phyloP scores from a whole-genome alignment of 2,797 vertebrate genomes.

The Botia kubotai region DNA sequence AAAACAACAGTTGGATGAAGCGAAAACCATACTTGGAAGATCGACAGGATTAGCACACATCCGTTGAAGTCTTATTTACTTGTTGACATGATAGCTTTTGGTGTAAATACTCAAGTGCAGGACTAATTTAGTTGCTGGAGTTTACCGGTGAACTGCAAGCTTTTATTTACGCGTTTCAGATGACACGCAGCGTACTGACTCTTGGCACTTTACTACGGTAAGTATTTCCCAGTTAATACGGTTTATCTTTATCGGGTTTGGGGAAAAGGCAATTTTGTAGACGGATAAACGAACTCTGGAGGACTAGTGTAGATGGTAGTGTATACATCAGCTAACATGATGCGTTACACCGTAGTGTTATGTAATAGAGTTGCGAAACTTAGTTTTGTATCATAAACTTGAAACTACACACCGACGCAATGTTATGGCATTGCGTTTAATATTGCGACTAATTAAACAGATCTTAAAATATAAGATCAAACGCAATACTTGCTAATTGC shows the following conservation, averaged over 20 bases:
- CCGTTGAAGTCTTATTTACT: not conserved
- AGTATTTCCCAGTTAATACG: conserved; percentile 10
- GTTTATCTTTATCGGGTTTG: not conserved
- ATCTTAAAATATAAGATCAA: not conserved
- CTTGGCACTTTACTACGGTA: conserved; percentile 52
- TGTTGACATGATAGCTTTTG: conserved; percentile 18
- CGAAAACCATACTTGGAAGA: not conserved
- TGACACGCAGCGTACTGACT: conserved; percentile 49
- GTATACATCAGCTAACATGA: conserved; percentile 12
- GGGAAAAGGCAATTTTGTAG: not conserved
- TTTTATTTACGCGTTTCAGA: conserved; percentile 43
- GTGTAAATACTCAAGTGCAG: conserved; percentile 14
- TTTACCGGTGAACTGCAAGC: conserved; percentile 30
- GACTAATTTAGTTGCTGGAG: conserved; percentile 1
- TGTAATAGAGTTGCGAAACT: conserved; percentile 78
- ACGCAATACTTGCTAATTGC: no score
- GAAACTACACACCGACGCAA: not conserved
- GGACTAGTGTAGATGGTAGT: not conserved
- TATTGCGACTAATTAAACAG: no score
- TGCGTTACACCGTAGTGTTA: conserved; percentile 62
- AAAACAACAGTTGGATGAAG: conserved; percentile 2
- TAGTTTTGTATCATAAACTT: conserved; percentile 28
- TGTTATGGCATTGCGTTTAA: not conserved
- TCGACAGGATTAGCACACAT: not conserved
- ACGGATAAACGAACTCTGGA: not conserved